Base-by-base conservation (phyloP, 2,113 vertebrate species). In the Triplophysa rosa region DNA sequence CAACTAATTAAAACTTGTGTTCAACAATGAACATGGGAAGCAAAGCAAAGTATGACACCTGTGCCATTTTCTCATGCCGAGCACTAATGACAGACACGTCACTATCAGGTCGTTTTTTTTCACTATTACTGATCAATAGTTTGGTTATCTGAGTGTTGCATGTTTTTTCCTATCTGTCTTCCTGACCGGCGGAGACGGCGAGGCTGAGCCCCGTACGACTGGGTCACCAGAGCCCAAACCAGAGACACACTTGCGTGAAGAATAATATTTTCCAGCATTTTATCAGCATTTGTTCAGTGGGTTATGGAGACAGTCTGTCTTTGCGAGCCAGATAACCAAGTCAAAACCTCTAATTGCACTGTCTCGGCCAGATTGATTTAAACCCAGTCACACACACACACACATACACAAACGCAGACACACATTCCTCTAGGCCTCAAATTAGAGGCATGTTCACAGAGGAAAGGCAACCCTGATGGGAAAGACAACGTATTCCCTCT, bases 261-360 rank as follows among this genome's bases (percentile, higher is more conserved):
- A 86, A 56, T 84, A 59, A 84, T 77, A 86, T 84, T 84, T 88
- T 87, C 85, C 80, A 84, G 85, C 81, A 83, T 89, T 91, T 88
- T 86, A 90, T 91, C 87, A 87, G 85, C 88, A 87, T 89, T 89
- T 89, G 84, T 88, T 87, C 84, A 90, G 88, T 82, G 72, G 82
- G 80, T 87, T 54, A 86, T 82, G 87, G 82, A 89, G 87, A 87
- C 90, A 87, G 85, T 80, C 88, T 89, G 87, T 86, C 80, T 86
- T 80, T 84, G 59, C 81, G 77, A 85, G 66, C 77, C 73, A 86
- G 85, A 87, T 81, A 82, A 85, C 80, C 68, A 78, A 78, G 73
- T 78, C 79, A 81, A 78, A 83, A 80, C 83, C 66, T 82, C 78
- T 88, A 86, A 89, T 85, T 88, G 78, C 83, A 80, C 81, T 83